phyloP scores from a whole-genome alignment of 2,888 invertebrate genomes.

The Synergus gifuensis region DNA sequence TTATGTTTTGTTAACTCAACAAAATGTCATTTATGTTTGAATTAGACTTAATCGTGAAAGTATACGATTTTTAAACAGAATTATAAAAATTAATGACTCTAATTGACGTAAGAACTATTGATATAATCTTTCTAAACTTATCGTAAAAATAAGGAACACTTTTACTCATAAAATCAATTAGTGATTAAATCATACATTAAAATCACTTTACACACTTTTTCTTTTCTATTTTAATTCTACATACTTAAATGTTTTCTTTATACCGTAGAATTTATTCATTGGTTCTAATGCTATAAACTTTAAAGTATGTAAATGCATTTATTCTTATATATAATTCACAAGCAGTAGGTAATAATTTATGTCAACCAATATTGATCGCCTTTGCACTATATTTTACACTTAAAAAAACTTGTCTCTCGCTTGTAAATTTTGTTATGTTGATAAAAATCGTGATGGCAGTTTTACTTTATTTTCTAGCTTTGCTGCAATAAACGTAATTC shows the following conservation, averaged over 20 bases:
- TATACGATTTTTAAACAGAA: neutral
- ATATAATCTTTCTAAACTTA: neutral
- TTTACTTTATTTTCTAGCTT: neutral
- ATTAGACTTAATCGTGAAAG: neutral
- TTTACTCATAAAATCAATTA: neutral
- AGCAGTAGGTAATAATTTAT: constrained; percentile 23
- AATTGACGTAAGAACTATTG: neutral
- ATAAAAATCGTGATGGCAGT: neutral
- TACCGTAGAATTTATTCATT: constrained; percentile 29
- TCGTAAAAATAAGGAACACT: neutral
- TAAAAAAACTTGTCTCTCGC: neutral
- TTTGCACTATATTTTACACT: neutral
- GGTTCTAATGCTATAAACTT: constrained; percentile 11
- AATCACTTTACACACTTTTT: constrained; percentile 6
- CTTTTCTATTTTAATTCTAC: neutral
- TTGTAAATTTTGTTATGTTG: neutral
- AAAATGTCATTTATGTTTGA: neutral
- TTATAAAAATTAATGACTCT: neutral
- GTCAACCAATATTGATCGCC: constrained; percentile 22
- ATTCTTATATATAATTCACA: constrained; percentile 3
- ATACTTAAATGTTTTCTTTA: constrained; percentile 1
- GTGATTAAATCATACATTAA: neutral
- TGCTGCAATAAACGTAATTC: constrained; percentile 1
- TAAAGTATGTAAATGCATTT: constrained; percentile 12
- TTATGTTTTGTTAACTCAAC: neutral